Conservation (phyloP, 1,140 invertebrate genomes). For the Vollenhovia emeryi region DNA sequence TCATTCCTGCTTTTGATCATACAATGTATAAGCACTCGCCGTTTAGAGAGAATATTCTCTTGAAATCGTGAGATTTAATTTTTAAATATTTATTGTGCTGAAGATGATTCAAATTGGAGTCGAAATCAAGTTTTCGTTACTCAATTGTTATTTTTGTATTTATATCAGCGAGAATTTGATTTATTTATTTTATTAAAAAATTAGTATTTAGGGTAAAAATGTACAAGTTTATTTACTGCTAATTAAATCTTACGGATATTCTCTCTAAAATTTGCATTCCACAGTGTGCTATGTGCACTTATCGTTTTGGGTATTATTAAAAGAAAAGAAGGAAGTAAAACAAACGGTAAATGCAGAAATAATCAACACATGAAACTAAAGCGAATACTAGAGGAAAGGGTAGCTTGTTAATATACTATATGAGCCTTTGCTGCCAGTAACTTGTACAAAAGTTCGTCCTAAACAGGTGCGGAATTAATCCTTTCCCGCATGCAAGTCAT, state of each 20-base stretch:
- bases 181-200: neutral
- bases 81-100: too few relatives aligned
- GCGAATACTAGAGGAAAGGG: neutral
- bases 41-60: too few relatives aligned
- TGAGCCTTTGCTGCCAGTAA: neutral
- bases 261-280: neutral
- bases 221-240: too few relatives aligned
- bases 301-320: too few relatives aligned
- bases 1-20: too few relatives aligned
- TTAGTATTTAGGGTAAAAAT: too few relatives aligned
- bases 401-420: neutral
- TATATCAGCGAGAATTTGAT: neutral
- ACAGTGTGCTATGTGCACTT: neutral
- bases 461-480: neutral
- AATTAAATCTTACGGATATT: neutral
- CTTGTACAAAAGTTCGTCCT: neutral
- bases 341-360: neutral
- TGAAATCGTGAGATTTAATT: too few relatives aligned
- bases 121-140: too few relatives aligned
- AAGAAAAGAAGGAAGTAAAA: neutral
- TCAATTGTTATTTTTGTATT: neutral
- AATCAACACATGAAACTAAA: neutral
- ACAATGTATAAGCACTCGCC: too few relatives aligned
- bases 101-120: too few relatives aligned
- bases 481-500: neutral